Conservation (phyloP, 2,797 vertebrate species). For the Sylvilagus floridanus region DNA sequence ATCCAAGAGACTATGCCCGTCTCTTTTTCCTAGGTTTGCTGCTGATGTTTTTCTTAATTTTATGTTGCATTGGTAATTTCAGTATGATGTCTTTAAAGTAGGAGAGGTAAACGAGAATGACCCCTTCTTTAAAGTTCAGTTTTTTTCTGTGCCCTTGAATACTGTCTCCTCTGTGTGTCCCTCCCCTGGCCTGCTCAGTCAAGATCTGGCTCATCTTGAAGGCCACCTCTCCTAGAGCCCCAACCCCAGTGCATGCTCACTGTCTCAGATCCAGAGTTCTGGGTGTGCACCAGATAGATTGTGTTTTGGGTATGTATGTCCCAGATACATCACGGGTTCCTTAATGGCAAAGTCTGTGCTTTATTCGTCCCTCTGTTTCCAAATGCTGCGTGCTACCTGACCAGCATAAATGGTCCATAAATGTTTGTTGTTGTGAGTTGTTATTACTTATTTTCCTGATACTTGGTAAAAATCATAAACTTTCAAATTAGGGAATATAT, state of each 20-base stretch:
- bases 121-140: not conserved
- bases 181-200: not conserved
- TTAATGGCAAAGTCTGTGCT: not conserved
- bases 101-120: not conserved
- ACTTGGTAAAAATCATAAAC: conserved; percentile 39
- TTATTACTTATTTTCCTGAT: conserved; percentile 3
- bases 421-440: not conserved
- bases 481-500: not conserved
- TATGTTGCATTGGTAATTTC: not conserved
- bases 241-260: no score
- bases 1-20: not conserved
- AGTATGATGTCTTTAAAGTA: not conserved
- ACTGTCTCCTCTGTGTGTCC: not conserved
- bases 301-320: not conserved
- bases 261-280: not conserved
- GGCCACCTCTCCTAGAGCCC: not conserved
- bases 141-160: not conserved
- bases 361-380: not conserved
- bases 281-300: not conserved
- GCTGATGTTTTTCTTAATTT: not conserved
- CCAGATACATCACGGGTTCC: not conserved
- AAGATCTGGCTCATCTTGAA: not conserved
- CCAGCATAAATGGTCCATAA: not conserved
- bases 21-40: not conserved
- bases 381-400: not conserved